Percentiles rank a stretch among this genome's conserved stretches.
phyloP scores from a whole-genome alignment of 1,140 invertebrate genomes.

The Adelges cooleyi region DNA sequence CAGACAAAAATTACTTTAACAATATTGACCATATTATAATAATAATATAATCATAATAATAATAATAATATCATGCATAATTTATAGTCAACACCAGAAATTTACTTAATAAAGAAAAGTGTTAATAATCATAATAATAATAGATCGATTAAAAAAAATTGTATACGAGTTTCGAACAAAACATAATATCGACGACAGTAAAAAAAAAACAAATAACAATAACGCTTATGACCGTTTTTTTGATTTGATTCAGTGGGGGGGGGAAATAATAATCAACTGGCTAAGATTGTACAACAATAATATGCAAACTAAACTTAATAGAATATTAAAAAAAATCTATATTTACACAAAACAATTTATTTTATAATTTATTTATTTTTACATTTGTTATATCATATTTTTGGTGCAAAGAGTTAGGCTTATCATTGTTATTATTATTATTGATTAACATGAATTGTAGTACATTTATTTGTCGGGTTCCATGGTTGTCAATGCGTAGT shows the following conservation, averaged over 20 bases:
- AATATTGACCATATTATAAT: slow-evolving; percentile 1
- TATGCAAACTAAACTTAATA: slow-evolving; percentile 24
- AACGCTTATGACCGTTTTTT: not conserved
- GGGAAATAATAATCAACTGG: slow-evolving; percentile 15
- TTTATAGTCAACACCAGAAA: slow-evolving; percentile 13
- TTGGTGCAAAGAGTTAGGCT: slow-evolving; percentile 24
- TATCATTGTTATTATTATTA: not conserved
- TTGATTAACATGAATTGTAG: too few relatives aligned
- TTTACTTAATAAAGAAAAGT: slow-evolving; percentile 8
- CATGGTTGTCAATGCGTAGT: too few relatives aligned
- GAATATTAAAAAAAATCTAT: slow-evolving; percentile 13
- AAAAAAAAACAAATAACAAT: slow-evolving; percentile 16
- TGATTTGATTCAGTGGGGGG: slow-evolving; percentile 20
- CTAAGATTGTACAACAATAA: slow-evolving; percentile 27
- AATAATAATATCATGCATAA: too few relatives aligned
- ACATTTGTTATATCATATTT: slow-evolving; percentile 14
- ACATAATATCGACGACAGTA: slow-evolving; percentile 9
- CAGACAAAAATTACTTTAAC: slow-evolving; percentile 18
- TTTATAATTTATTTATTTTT: not conserved
- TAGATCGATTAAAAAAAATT: slow-evolving; percentile 17
- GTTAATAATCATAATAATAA: slow-evolving; percentile 37
- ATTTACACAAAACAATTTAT: slow-evolving; percentile 23
- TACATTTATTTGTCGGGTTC: too few relatives aligned
- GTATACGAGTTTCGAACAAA: too few relatives aligned
- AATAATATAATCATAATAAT: not conserved